These are phyloP conservation scores for Aproaerema taeniolella DNA, from an alignment of 2,888 invertebrate species.

Conservation along the genomic window DNA sequence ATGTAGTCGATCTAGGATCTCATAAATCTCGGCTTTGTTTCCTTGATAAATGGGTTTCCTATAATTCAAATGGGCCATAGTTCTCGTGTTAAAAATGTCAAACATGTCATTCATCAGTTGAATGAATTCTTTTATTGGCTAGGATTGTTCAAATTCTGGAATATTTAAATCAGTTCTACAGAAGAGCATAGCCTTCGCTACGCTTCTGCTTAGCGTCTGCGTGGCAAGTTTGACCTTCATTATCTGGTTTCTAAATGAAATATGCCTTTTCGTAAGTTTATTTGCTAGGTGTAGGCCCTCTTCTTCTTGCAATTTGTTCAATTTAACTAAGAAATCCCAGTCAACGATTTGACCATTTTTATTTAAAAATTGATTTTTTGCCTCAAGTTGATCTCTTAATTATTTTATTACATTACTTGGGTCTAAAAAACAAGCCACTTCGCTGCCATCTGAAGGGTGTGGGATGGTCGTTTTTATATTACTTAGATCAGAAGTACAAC, in stretches of 20 bases:
- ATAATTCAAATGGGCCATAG: slow-evolving; percentile 12
- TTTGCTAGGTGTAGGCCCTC: slow-evolving; percentile 19
- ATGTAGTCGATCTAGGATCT: too few species aligned
- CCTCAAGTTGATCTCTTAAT: too few species aligned
- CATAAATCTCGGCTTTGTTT: too few species aligned
- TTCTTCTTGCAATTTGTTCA: slow-evolving; percentile 12
- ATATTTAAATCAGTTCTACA: slow-evolving; percentile 11
- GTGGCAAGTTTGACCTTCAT: slow-evolving; percentile 20
- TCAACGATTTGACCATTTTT: slow-evolving; percentile 8
- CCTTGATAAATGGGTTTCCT: slow-evolving; percentile 14
- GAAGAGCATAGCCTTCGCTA: slow-evolving; percentile 11
- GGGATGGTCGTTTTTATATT: too few species aligned
- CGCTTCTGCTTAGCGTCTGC: slow-evolving; percentile 12
- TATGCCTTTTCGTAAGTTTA: slow-evolving; percentile 17
- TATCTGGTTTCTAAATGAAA: slow-evolving; percentile 17
- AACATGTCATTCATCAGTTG: slow-evolving; percentile 21
- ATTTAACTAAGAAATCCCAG: slow-evolving; percentile 12
- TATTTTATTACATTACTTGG: too few species aligned
- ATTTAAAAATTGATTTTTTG: slow-evolving; percentile 12
- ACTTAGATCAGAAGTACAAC: too few species aligned
- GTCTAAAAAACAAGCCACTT: too few species aligned
- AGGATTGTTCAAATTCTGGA: slow-evolving; percentile 6
- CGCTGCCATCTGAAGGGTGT: too few species aligned
- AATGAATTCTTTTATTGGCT: slow-evolving; percentile 15
- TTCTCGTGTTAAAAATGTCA: slow-evolving; percentile 24